phyloP scores from a whole-genome alignment of 2,797 vertebrate genomes.

The Eulemur coronatus region DNA sequence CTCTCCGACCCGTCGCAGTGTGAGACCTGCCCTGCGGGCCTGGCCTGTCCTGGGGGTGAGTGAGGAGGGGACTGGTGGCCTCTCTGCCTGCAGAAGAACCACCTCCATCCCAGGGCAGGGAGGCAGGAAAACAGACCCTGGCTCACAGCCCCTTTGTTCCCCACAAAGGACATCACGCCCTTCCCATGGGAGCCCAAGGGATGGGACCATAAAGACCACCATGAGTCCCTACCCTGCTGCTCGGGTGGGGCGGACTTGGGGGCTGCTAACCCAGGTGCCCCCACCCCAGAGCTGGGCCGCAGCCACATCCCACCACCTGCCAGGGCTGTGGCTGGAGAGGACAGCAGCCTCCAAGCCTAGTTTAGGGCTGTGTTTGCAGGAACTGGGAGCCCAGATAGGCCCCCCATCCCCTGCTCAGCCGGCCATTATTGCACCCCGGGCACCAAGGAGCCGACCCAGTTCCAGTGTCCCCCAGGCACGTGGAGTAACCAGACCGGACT shows the following conservation, averaged over 20 bases:
- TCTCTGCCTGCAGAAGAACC: neutral
- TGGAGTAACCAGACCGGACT: conserved; percentile 90
- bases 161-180: accelerated
- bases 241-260: accelerated
- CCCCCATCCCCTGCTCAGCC: conserved; percentile 88
- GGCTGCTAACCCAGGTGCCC: neutral
- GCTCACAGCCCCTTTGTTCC: neutral
- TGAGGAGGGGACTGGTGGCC: neutral
- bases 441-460: conserved; percentile 90
- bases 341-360: neutral
- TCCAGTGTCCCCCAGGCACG: conserved; percentile 92
- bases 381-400: conserved; percentile 90
- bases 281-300: accelerated
- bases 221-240: neutral
- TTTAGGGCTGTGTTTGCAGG: conserved; percentile 81
- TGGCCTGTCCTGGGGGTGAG: conserved; percentile 89
- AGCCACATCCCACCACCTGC: neutral
- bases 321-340: neutral
- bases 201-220: neutral
- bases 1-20: conserved; percentile 92
- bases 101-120: neutral
- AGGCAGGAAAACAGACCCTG: neutral
- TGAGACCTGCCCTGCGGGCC: conserved; percentile 88
- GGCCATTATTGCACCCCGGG: conserved; percentile 93
- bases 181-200: neutral